phyloP scores from a whole-genome alignment of 2,797 vertebrate species.

The Myotis vivesi region DNA sequence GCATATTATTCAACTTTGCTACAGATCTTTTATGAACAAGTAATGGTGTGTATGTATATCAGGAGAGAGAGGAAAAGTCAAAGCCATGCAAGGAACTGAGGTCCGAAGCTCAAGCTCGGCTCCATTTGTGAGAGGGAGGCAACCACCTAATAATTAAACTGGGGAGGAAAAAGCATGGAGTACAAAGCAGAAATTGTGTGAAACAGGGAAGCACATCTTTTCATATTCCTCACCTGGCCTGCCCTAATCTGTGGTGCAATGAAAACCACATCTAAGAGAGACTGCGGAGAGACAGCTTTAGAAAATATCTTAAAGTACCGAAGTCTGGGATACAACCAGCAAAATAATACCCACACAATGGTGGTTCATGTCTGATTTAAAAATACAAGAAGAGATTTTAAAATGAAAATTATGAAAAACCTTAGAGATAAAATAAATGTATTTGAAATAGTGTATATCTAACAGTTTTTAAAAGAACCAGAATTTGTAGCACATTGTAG shows the following conservation, averaged over 20 bases:
- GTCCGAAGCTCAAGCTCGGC: neutral
- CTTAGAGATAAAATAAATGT: neutral
- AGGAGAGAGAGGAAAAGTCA: constrained; percentile 78
- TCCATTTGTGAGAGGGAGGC: neutral
- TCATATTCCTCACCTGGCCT: neutral
- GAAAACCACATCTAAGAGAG: neutral
- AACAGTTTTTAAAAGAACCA: constrained; percentile 29
- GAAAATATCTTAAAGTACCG: neutral
- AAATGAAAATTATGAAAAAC: constrained; percentile 43
- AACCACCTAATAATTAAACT: neutral
- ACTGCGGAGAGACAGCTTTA: neutral
- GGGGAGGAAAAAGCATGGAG: neutral
- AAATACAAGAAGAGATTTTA: constrained; percentile 20
- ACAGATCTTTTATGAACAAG: constrained; percentile 86
- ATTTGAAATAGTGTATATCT: neutral
- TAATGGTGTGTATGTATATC: constrained; percentile 80
- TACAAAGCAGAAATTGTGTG: neutral
- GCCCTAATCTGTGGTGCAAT: neutral
- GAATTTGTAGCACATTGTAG: neutral
- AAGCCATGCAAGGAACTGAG: neutral
- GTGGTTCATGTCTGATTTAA: constrained; percentile 12
- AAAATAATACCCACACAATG: neutral
- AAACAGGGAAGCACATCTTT: neutral
- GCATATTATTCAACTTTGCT: constrained; percentile 89
- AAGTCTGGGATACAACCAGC: neutral